A percentile compares a stretch with the other conserved stretches of the same genome.
These are phyloP conservation scores for Gobio gobio DNA, from an alignment of 2,113 vertebrate genomes.

Conservation along the genomic window DNA sequence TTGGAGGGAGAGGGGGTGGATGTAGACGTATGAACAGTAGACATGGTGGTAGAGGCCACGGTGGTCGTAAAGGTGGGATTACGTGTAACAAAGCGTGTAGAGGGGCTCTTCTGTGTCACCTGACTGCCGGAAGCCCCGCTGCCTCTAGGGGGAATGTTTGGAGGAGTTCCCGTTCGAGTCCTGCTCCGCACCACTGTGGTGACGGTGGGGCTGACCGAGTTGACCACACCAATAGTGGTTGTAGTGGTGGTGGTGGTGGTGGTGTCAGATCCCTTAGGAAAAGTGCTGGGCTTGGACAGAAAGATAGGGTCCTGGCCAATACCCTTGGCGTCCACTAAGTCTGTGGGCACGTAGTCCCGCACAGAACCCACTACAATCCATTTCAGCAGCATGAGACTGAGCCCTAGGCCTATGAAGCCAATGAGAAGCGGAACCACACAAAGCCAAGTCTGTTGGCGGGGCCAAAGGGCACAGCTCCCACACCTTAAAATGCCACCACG, in stretches of 20 bases:
- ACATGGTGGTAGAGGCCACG: slow-evolving; percentile 55
- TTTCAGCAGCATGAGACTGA: slow-evolving; percentile 93
- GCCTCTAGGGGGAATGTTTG: slow-evolving; percentile 63
- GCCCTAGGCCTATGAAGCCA: slow-evolving; percentile 88
- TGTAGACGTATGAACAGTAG: slow-evolving; percentile 61
- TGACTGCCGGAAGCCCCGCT: slow-evolving; percentile 73
- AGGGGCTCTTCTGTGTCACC: slow-evolving; percentile 73
- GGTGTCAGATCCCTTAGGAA: slow-evolving; percentile 82
- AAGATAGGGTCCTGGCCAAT: slow-evolving; percentile 95
- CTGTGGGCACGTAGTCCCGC: slow-evolving; percentile 90
- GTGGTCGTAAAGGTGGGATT: slow-evolving; percentile 64
- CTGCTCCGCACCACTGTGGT: slow-evolving; percentile 61
- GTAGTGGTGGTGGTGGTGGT: slow-evolving; percentile 68
- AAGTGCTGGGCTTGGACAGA: slow-evolving; percentile 89
- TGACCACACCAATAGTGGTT: slow-evolving; percentile 59
- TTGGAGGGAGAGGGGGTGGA: slow-evolving; percentile 71
- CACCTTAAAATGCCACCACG: slow-evolving; percentile 81
- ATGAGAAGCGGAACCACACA: slow-evolving; percentile 91
- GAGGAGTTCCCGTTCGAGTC: slow-evolving; percentile 71
- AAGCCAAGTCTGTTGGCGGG: slow-evolving; percentile 92
- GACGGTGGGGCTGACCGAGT: slow-evolving; percentile 42
- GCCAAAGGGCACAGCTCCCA: slow-evolving; percentile 87
- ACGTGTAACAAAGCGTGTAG: slow-evolving; percentile 60
- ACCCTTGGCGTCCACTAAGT: slow-evolving; percentile 90
- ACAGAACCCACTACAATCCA: slow-evolving; percentile 95